These are phyloP conservation scores for Nymphalis polychloros DNA, from an alignment of 2,888 invertebrate genomes.

Conservation along the genomic window DNA sequence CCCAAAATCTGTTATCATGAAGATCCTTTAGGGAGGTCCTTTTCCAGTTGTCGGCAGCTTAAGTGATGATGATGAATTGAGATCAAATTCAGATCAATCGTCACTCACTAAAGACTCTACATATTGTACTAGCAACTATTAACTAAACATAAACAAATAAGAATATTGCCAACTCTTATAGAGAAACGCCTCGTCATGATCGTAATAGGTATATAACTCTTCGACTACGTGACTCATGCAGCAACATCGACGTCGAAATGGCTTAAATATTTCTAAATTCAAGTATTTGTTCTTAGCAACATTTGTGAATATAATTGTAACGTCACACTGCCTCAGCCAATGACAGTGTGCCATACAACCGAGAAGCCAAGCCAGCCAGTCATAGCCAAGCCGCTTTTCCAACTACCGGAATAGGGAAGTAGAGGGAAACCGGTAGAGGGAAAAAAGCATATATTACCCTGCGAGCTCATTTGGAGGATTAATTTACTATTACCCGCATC, in stretches of 20 bases:
- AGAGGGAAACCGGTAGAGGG: too few species aligned
- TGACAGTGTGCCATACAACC: too few species aligned
- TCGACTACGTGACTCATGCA: slow-evolving; percentile 43
- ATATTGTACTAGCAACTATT: neutral
- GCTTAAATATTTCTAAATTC: slow-evolving; percentile 49
- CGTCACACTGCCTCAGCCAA: too few species aligned
- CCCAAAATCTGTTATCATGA: neutral
- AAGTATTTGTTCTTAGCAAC: neutral
- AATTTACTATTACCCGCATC: too few species aligned
- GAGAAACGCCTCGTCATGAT: slow-evolving; percentile 30
- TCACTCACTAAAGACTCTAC: too few species aligned
- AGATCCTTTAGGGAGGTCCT: neutral
- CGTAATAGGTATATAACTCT: slow-evolving; percentile 39
- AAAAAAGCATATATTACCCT: too few species aligned
- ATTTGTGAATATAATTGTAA: too few species aligned
- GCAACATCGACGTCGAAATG: slow-evolving; percentile 35
- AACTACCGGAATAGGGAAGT: too few species aligned
- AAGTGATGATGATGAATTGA: neutral
- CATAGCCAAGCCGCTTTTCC: too few species aligned
- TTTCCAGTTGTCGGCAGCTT: neutral
- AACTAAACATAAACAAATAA: slow-evolving; percentile 1
- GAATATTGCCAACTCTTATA: slow-evolving; percentile 1
- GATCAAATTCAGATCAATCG: neutral
- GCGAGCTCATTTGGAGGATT: too few species aligned
- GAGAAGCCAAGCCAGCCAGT: too few species aligned